Conservation (phyloP, 2,113 vertebrate genomes). For the Psammodynastes pulverulentus region DNA sequence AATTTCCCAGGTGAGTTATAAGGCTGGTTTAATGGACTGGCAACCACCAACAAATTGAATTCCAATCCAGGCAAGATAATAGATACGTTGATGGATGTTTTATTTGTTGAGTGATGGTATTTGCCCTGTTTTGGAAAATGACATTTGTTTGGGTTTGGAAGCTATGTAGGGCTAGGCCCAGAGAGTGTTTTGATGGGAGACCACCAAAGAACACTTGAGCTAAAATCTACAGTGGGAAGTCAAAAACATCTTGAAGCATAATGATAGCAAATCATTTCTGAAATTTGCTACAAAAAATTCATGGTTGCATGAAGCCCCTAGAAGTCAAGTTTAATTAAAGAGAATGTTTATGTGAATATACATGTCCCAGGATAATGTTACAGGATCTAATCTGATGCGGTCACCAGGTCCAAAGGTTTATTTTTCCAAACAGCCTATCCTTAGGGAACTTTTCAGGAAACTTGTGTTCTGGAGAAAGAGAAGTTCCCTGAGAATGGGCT, state of each 20-base stretch:
- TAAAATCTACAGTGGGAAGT: not conserved
- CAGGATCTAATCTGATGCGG: too few species aligned
- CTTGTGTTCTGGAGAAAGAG: too few species aligned
- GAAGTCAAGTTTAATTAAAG: not conserved
- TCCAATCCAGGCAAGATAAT: not conserved
- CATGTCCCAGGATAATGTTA: too few species aligned
- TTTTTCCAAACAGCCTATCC: too few species aligned
- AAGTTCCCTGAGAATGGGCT: too few species aligned
- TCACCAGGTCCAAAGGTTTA: too few species aligned
- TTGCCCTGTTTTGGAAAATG: not conserved
- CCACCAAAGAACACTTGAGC: not conserved
- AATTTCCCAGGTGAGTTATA: not conserved
- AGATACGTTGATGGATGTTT: not conserved
- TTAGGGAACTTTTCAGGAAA: too few species aligned
- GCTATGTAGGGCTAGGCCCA: not conserved
- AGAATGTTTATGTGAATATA: not conserved
- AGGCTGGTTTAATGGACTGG: not conserved
- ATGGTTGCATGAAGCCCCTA: not conserved
- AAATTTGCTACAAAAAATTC: not conserved
- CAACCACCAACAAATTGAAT: not conserved
- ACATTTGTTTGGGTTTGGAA: not conserved
- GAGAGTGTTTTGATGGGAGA: not conserved
- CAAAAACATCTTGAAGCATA: not conserved
- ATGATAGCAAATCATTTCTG: not conserved
- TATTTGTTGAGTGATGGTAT: not conserved